Base-by-base conservation (phyloP, 2,888 invertebrate genomes). In the Tetragnatha montana region DNA sequence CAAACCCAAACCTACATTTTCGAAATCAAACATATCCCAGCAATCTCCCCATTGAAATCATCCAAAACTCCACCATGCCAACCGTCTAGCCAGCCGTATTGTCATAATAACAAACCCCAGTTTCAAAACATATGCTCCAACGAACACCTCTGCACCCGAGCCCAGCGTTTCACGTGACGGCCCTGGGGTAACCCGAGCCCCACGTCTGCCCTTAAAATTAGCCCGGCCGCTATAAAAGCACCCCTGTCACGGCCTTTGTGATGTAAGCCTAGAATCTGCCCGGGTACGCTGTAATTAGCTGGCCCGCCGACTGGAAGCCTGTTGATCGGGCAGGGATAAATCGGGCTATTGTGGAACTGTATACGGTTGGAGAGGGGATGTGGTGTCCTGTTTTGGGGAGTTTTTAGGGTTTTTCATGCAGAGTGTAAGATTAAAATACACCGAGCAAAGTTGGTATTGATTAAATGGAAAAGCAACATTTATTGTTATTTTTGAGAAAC, bases 141-240 rank as follows among this genome's bases (percentile, higher is more conserved):
- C 17, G 49, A 76, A 76, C 76, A 17, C 50, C 8, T 76, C 49
- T 50, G 50, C 76, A 35, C 76, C 49, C 10, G 17, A 35, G 73
- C 14, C 35, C 73, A 74, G 22, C 17, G 74, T 10, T 74, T 74
- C 80, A 19, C 35, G 71, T 71, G 50, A 81, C 73, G 8, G 19
- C 19, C 8, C 6, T 14, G 60, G 68, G 14, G 82, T 51, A 82
- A 82, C 21, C 12, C n/a, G 6, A 8, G 21, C 0, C 60, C 21
- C 12, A 21, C 51, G 51, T 76, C 70, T 70, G 35, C 68, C 74
- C 68, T 88, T 82, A 88, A 88, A 86, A 88, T 86, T 86, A 86
- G 85, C 85, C 79, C 51, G 60, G 79, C 85, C 85, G 69, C 76
- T 75, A 47, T 75, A 47, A 17, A 75, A 49, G 60, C 14, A 14